Conservation (phyloP, 2,113 vertebrate species). For the Pavo muticus region DNA sequence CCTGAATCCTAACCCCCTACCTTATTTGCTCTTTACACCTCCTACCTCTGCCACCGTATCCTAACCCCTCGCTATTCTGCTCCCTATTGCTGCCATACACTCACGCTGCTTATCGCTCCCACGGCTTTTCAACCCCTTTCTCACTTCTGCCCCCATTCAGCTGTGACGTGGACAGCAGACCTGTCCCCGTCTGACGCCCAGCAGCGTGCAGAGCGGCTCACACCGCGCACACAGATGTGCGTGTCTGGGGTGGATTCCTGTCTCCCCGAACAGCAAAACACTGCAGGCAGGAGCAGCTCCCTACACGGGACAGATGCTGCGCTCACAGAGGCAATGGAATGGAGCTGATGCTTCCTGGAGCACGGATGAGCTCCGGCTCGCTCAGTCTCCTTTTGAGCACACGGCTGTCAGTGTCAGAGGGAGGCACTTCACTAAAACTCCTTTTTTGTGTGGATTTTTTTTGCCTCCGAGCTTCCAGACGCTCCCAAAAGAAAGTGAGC, state of each 20-base stretch:
- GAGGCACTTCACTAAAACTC: constrained; percentile 50
- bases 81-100: background rate
- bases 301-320: background rate
- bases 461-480: constrained; percentile 44
- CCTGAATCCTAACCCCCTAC: constrained; percentile 14
- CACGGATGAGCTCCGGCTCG: background rate
- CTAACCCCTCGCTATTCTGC: background rate
- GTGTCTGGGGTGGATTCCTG: background rate
- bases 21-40: background rate
- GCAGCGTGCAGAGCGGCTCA: background rate
- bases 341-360: background rate
- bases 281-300: background rate
- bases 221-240: fast-evolving
- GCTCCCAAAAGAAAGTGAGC: constrained; percentile 18
- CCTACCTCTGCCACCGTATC: background rate
- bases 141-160: background rate
- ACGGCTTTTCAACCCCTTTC: background rate
- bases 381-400: background rate
- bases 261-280: background rate
- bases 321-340: background rate
- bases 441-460: background rate
- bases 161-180: background rate
- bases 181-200: background rate
- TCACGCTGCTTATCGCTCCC: background rate
- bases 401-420: background rate